Evolutionary conservation across 1,140 invertebrate species (phyloP).

Genomic region (Ruditapes philippinarum): DNA sequence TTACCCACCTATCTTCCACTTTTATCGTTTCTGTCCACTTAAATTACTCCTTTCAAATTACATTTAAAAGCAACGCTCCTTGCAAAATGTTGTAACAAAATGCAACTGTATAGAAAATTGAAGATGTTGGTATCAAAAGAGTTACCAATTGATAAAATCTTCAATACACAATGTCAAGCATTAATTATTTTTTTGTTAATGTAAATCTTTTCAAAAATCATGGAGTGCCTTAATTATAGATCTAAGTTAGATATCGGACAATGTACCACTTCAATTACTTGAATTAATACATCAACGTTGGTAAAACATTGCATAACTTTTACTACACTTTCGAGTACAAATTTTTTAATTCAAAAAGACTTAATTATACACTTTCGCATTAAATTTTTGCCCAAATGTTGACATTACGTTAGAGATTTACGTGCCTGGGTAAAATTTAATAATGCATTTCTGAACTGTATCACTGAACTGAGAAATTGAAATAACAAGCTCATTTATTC

Average conservation of each 20-base stretch:
- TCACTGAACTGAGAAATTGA: conserved; percentile 13
- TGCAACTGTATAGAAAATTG: conserved; percentile 16
- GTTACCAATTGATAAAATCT: background rate
- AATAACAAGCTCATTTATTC: conserved; percentile 2
- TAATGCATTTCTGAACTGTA: conserved; percentile 6
- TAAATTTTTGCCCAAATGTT: background rate
- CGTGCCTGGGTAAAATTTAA: background rate
- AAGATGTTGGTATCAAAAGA: background rate
- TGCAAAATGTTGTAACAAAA: conserved; percentile 24
- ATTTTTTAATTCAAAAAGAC: conserved; percentile 8
- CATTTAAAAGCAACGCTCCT: background rate
- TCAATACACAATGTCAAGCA: background rate
- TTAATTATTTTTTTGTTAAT: background rate
- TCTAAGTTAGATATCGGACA: background rate
- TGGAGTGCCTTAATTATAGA: background rate
- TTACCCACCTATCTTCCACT: background rate
- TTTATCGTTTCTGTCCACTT: background rate
- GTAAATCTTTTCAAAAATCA: background rate
- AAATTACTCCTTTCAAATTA: conserved; percentile 23
- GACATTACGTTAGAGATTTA: conserved; percentile 3
- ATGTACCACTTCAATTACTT: background rate
- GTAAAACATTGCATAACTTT: background rate
- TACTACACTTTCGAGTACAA: background rate
- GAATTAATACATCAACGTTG: background rate
- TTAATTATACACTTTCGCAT: background rate